These are phyloP conservation scores for Junco hyemalis DNA, from an alignment of 2,113 vertebrate species.

Conservation along the genomic window DNA sequence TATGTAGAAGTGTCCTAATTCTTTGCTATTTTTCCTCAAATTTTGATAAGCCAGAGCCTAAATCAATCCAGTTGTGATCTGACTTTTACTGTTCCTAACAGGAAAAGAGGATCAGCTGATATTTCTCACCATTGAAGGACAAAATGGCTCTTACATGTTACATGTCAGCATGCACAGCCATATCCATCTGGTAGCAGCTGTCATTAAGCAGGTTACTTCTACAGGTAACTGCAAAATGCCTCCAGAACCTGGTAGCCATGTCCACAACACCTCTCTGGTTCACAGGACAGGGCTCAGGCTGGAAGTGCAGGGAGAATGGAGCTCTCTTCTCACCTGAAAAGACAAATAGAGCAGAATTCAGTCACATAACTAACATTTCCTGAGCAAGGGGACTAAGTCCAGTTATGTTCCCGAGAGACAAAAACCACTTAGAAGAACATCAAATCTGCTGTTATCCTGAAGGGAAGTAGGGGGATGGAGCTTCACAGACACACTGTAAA, in stretches of 20 bases:
- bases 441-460: neutral
- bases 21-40: neutral
- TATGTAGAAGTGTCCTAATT: neutral
- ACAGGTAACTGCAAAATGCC: neutral
- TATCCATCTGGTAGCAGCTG: neutral
- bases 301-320: neutral
- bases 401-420: neutral
- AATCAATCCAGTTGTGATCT: neutral
- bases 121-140: neutral
- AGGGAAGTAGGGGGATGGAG: neutral
- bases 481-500: neutral
- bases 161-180: neutral
- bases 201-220: neutral
- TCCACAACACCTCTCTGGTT: accelerated
- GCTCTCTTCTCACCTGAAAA: neutral
- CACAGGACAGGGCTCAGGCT: neutral
- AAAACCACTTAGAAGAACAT: neutral
- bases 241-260: neutral
- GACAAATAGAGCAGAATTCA: neutral
- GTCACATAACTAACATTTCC: neutral
- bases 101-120: neutral
- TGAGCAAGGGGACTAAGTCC: neutral
- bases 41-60: neutral
- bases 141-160: neutral
- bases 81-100: neutral